phyloP scores from a whole-genome alignment of 2,888 invertebrate genomes.

The Sphecodes monilicornis region DNA sequence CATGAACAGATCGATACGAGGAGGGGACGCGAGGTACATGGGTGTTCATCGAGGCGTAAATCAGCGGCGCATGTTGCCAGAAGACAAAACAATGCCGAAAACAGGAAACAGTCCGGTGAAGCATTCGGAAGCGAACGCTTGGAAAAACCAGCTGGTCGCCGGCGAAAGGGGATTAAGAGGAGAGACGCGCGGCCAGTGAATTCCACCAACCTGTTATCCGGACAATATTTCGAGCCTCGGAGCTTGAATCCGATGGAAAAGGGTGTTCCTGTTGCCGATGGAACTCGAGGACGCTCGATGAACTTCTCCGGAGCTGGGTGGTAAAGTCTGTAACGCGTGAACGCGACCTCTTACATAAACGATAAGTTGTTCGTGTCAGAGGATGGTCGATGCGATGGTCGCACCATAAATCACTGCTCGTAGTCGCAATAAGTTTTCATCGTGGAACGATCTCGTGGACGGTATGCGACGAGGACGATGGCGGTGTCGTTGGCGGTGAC shows the following conservation, averaged over 20 bases:
- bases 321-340: neutral
- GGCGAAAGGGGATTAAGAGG: conserved; percentile 66
- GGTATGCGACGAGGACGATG: conserved; percentile 31
- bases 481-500: conserved; percentile 1
- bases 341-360: neutral
- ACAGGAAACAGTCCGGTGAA: conserved; percentile 55
- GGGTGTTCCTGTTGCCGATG: neutral
- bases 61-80: conserved; percentile 48
- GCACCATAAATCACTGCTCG: neutral
- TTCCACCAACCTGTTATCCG: conserved; percentile 30
- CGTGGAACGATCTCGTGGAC: conserved; percentile 9
- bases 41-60: conserved; percentile 62
- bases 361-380: neutral
- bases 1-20: conserved; percentile 23
- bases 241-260: conserved; percentile 23
- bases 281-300: neutral
- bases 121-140: conserved; percentile 60
- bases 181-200: conserved; percentile 18
- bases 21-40: conserved; percentile 34
- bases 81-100: conserved; percentile 65
- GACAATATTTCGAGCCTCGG: neutral
- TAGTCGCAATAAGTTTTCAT: conserved; percentile 3
- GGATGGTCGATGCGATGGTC: neutral
- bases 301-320: neutral
- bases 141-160: conserved; percentile 69